Evolutionary conservation across 2,888 invertebrate species (phyloP), one percentile per base, ranked within the genome.

Genomic region (Sipha maydis): DNA sequence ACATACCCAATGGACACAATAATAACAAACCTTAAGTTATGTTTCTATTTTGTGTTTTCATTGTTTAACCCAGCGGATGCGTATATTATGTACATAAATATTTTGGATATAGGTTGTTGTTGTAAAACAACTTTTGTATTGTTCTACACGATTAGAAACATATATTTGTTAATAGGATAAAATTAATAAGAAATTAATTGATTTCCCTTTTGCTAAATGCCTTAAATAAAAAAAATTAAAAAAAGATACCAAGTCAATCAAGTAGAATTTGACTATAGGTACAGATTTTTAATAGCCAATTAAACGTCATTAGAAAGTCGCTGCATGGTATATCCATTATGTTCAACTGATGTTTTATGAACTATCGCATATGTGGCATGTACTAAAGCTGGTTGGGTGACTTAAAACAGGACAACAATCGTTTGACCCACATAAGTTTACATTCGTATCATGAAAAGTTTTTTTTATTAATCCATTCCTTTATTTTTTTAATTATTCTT

Each of bases 291-390:
- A 69, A 69, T 69, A 76, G 67, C 75, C 82, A 88, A 88, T 80
- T 85, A 88, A 88, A 88, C 82, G 73, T 88, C 80, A 82, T 88
- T 88, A 88, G 88, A 88, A 88, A 88, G 88, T 88, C 54, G 48
- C 75, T 76, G 73, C 38, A 85, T 71, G 69, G 34, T 78, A 71
- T 31, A 71, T 71, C n/a, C 76, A 88, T 82, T 86, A 88, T 82
- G 61, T 76, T 82, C 48, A n/a, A 80, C 61, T 73, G 75, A 88
- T 75, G 28, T 82, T 88, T 88, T 82, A 88, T 76, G 67, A 38
- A 48, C 61, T 75, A 75, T 75, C 21, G 73, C 56, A 28, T 73
- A 80, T 86, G 71, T 86, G 69, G 83, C 83, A 48, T 67, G 80
- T 76, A 75, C 75, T 82, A 75, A 88, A 88, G 79, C 82, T 75